These are phyloP conservation scores for Progne subis DNA, from an alignment of 2,113 vertebrate genomes.

Conservation along the genomic window DNA sequence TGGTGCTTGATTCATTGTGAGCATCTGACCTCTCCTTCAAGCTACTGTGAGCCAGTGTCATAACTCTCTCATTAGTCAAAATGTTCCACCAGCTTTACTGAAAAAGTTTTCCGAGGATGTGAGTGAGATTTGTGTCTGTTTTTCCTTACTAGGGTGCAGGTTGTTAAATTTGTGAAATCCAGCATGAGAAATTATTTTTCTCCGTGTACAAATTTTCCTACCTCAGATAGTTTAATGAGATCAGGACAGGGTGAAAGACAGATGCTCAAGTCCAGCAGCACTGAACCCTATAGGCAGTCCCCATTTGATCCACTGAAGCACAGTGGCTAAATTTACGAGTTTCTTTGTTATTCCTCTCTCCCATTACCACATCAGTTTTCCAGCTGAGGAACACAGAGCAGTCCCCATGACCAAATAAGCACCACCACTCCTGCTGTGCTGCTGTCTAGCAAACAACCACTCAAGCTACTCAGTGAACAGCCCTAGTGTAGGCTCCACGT, in stretches of 20 bases:
- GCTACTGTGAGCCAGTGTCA: not conserved
- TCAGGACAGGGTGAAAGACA: not conserved
- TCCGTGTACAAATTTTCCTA: not conserved
- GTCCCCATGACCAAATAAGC: not conserved
- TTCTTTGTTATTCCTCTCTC: not conserved
- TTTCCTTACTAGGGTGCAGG: not conserved
- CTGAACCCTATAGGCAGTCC: not conserved
- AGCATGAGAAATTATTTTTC: not conserved
- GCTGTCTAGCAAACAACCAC: not conserved
- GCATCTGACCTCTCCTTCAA: not conserved
- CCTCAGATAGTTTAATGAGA: not conserved
- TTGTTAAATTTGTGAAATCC: not conserved
- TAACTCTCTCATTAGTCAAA: not conserved
- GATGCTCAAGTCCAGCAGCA: not conserved
- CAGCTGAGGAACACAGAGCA: not conserved
- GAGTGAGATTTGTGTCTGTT: not conserved
- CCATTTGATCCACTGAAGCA: not conserved
- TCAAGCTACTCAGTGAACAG: not conserved
- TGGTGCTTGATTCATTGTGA: not conserved
- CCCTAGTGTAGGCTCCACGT: not conserved
- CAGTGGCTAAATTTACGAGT: not conserved
- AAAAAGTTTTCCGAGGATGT: not conserved
- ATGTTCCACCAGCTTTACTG: not conserved
- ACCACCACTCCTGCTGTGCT: not conserved
- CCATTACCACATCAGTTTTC: not conserved